phyloP scores from a whole-genome alignment of 2,797 vertebrate species.

The Lophius americanus region DNA sequence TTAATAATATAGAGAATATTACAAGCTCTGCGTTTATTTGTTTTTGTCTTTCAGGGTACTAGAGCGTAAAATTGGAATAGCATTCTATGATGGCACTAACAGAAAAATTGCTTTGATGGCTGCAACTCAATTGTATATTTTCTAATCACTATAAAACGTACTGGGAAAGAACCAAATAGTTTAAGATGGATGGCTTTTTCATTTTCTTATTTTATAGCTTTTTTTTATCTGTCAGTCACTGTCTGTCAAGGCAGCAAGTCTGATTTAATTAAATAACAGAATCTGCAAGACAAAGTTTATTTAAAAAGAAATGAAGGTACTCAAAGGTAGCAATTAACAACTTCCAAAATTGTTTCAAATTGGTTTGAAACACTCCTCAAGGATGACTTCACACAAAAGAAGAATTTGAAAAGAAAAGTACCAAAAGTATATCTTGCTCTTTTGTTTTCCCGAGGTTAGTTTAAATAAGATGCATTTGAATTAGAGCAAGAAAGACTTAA shows the following conservation, averaged over 20 bases:
- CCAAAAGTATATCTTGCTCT: not conserved
- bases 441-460: not conserved
- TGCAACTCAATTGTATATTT: conserved; percentile 72
- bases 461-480: too few species aligned
- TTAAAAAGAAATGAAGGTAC: conserved; percentile 55
- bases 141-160: conserved; percentile 81
- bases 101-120: conserved; percentile 65
- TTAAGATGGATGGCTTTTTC: conserved; percentile 68
- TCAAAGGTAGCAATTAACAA: conserved; percentile 58
- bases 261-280: conserved; percentile 50
- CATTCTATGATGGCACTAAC: conserved; percentile 51
- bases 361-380: conserved; percentile 11
- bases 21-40: conserved; percentile 57
- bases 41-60: conserved; percentile 58
- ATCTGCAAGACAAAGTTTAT: conserved; percentile 34
- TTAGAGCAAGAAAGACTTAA: too few species aligned
- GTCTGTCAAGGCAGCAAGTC: conserved; percentile 63
- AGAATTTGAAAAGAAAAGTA: not conserved
- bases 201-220: conserved; percentile 73
- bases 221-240: conserved; percentile 59
- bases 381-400: conserved; percentile 20
- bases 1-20: conserved; percentile 53
- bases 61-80: conserved; percentile 77
- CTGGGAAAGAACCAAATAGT: conserved; percentile 67
- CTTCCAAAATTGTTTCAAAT: conserved; percentile 39